Evolutionary conservation across 2,888 invertebrate genomes (phyloP), one percentile per base, ranked within the genome.

Genomic region (Callimorpha dominula): DNA sequence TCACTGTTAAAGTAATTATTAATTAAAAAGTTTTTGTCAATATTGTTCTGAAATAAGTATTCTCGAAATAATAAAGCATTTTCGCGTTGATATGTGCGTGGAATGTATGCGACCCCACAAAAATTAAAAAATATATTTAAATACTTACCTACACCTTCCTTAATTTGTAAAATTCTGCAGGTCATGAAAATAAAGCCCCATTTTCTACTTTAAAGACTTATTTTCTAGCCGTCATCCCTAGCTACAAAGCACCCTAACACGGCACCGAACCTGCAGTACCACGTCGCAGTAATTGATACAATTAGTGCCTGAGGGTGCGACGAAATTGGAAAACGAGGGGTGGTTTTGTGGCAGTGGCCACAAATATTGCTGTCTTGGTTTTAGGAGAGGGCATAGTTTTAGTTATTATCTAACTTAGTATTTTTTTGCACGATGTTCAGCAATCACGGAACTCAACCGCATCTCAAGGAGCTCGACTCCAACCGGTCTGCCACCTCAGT

Each of bases 211-310:
- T 63, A 70, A 70, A 57, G 57, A 11, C 50, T 68, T n/a, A 57
- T 66, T 62, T 67, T 60, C 63, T 70, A 20, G 54, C 65, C 66
- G 73, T 68, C 70, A 57, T 74, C 77, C 57, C 64, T 77, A 74
- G 66, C 57, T 65, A 73, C 65, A 75, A 74, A 66, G 73, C 65
- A 64, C 73, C 70, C 73, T 63, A 73, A 62, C 70, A 60, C 68
- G 71, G 78, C 75, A 65, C 74, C 71, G 76, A 84, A 84, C 82
- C 81, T 81, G 78, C 77, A 78, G 70, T 75, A 66, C 80, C 74
- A 68, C 74, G 73, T 79, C 81, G 71, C 76, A 76, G 85, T 91
- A 92, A 93, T 93, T 93, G 90, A 91, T 89, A 89, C 90, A 92
- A 93, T 93, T 93, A 93, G 85, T 72, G 76, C 80, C 78, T 31